Evolutionary conservation across 2,113 vertebrate species (phyloP).

Genomic region (Podilymbus podiceps): DNA sequence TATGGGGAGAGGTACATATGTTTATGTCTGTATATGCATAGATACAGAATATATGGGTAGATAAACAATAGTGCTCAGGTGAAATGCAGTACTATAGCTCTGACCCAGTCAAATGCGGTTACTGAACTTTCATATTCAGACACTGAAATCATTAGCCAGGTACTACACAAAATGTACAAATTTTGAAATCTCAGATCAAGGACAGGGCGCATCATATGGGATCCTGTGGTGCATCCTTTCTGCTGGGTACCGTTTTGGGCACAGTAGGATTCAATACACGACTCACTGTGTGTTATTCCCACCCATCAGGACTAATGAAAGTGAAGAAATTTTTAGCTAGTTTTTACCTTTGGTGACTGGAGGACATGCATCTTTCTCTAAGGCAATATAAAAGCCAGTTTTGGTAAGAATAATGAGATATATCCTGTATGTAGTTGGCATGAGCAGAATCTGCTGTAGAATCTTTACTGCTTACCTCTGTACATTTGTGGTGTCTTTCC

Average conservation of each 20-base stretch:
- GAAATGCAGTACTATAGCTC: neutral
- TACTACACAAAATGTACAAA: neutral
- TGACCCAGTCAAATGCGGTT: neutral
- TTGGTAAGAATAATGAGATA: neutral
- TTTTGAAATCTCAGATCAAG: neutral
- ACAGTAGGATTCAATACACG: neutral
- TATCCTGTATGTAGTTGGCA: neutral
- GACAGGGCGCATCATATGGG: accelerated
- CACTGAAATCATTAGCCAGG: neutral
- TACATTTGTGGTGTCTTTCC: neutral
- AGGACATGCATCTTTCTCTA: neutral
- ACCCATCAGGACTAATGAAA: neutral
- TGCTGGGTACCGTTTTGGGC: neutral
- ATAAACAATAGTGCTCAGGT: neutral
- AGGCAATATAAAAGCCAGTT: neutral
- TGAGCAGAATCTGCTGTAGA: neutral
- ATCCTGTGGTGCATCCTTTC: neutral
- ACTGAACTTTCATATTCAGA: neutral
- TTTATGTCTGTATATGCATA: neutral
- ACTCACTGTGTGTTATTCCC: neutral
- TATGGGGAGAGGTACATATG: neutral
- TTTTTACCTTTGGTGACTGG: neutral
- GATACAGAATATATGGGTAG: neutral
- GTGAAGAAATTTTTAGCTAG: neutral
- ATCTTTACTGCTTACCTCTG: neutral